A percentile compares a stretch with the other conserved stretches of the same genome.
Conservation (phyloP, 37 sponge, comb jelly and placozoan genomes). For the Halisarca cf. caerulea region DNA sequence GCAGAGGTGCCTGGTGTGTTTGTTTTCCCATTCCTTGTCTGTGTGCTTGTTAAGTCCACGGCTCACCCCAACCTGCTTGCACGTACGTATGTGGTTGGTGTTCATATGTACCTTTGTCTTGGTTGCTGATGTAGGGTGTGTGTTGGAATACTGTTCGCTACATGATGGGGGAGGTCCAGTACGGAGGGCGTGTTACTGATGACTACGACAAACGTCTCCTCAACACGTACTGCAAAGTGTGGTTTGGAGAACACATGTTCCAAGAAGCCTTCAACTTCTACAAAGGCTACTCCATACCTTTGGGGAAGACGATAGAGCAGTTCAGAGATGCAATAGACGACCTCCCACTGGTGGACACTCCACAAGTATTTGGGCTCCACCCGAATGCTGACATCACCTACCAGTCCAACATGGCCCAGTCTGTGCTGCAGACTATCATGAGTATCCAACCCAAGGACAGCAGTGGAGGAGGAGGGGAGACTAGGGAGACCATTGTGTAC, state of each 20-base stretch:
- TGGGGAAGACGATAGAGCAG: constrained; percentile 77
- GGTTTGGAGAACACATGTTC: constrained; percentile 98
- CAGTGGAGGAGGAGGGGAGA: constrained; percentile 94
- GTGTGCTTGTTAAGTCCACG: too few species aligned
- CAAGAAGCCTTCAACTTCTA: constrained; percentile 76
- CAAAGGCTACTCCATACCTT: constrained; percentile 93
- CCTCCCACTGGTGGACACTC: constrained; percentile 94
- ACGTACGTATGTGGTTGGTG: neutral
- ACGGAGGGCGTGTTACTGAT: constrained; percentile 99
- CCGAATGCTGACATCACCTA: constrained; percentile 99
- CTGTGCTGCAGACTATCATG: constrained; percentile 92
- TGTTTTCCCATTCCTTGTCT: too few species aligned
- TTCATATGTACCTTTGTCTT: neutral
- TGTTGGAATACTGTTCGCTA: constrained; percentile 99
- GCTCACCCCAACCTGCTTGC: neutral
- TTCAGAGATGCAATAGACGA: constrained; percentile 90
- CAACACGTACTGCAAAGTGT: constrained; percentile 93
- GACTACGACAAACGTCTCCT: constrained; percentile 97
- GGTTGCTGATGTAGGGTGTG: constrained; percentile 69
- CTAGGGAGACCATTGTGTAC: constrained; percentile 92
- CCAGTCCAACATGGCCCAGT: constrained; percentile 93
- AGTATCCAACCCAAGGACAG: constrained; percentile 99
- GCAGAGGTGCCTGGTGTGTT: too few species aligned
- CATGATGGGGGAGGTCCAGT: constrained; percentile 99
- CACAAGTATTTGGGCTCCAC: constrained; percentile 98